Percentiles rank a stretch among this genome's conserved stretches.
Conservation (phyloP, 2,797 vertebrate species). For the Protonibea diacanthus region DNA sequence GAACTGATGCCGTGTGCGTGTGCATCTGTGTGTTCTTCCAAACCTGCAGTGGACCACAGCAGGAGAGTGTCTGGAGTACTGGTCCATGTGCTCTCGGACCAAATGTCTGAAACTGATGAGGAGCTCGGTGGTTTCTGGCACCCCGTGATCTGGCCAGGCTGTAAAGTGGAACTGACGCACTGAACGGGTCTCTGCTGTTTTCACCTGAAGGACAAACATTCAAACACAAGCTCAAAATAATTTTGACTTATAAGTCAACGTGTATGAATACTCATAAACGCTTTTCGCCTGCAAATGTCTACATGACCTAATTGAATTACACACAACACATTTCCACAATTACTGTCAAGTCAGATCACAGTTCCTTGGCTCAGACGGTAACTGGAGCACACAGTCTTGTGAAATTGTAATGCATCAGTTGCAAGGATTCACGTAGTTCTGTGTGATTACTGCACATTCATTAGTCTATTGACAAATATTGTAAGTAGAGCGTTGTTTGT, state of each 20-base stretch:
- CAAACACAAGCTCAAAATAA: background rate
- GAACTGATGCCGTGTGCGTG: background rate
- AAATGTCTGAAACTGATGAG: conserved; percentile 96
- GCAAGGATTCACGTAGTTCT: background rate
- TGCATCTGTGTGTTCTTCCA: background rate
- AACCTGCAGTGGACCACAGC: conserved; percentile 98
- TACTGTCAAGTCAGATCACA: background rate
- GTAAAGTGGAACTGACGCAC: conserved; percentile 97
- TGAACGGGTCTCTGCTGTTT: conserved; percentile 87
- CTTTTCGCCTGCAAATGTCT: background rate
- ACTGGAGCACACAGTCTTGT: background rate
- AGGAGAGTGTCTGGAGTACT: conserved; percentile 88
- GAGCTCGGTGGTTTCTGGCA: conserved; percentile 93
- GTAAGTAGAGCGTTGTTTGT: background rate
- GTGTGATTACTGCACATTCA: background rate
- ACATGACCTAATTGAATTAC: background rate
- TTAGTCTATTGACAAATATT: background rate
- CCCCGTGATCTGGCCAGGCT: conserved; percentile 96
- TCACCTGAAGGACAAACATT: conserved; percentile 78
- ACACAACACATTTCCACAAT: background rate
- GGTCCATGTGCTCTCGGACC: conserved; percentile 93
- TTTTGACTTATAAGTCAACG: background rate
- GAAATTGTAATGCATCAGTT: background rate
- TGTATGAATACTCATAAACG: no score
- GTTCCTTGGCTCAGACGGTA: background rate